Evolutionary conservation across 1,140 invertebrate genomes (phyloP).

Genomic region (Ridgeia piscesae): DNA sequence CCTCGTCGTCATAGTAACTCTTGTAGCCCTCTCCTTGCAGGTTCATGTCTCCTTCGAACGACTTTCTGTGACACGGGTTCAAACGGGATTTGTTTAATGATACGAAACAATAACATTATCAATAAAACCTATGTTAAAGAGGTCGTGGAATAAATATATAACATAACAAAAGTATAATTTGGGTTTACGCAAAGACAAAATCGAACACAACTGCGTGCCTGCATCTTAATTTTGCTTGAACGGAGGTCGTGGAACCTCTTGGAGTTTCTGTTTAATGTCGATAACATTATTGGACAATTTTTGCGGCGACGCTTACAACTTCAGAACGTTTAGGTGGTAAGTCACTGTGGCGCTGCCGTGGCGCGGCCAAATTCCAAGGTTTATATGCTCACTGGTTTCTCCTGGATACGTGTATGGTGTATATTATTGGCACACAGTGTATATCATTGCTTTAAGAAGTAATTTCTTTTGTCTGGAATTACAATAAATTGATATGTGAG

Average conservation of each 20-base stretch:
- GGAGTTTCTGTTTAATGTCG: not conserved
- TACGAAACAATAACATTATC: not conserved
- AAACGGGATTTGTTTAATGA: not conserved
- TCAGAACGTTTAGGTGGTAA: too few relatives aligned
- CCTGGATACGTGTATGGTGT: too few relatives aligned
- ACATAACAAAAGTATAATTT: not conserved
- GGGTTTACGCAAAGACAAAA: not conserved
- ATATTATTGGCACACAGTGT: too few relatives aligned
- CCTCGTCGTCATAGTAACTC: not conserved
- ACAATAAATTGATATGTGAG: too few relatives aligned
- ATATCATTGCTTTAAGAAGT: too few relatives aligned
- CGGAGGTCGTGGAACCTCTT: not conserved
- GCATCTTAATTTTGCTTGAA: not conserved
- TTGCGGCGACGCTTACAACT: not conserved
- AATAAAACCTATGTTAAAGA: not conserved
- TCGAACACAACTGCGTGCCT: not conserved
- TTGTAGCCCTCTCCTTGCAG: not conserved
- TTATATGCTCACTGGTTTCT: too few relatives aligned
- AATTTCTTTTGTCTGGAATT: too few relatives aligned
- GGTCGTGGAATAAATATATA: not conserved
- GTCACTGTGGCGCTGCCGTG: too few relatives aligned
- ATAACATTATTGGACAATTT: too few relatives aligned
- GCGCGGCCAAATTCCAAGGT: too few relatives aligned
- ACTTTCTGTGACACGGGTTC: not conserved
- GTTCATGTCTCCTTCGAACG: not conserved